These are phyloP conservation scores for Laupala kohalensis DNA, from an alignment of 1,140 invertebrate genomes.

Conservation along the genomic window DNA sequence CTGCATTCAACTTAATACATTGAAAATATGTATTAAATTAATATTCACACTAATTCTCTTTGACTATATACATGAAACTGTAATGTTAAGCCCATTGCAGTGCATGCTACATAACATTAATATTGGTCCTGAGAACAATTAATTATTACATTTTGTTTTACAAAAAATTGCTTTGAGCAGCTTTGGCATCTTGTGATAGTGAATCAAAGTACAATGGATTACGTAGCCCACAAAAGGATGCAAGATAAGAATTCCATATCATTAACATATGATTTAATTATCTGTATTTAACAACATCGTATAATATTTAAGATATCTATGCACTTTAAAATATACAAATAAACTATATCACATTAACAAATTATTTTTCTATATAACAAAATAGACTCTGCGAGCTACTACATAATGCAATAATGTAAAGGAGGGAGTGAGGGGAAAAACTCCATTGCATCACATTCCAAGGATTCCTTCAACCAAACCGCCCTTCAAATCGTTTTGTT, in stretches of 20 bases:
- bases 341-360: neutral
- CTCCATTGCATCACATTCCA: neutral
- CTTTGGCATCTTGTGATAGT: constrained; percentile 7
- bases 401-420: neutral
- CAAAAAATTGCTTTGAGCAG: constrained; percentile 5
- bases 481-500: neutral
- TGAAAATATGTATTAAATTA: neutral
- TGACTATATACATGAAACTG: neutral
- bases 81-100: neutral
- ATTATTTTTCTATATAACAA: neutral
- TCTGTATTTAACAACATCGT: neutral
- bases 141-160: neutral
- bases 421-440: neutral
- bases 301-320: neutral
- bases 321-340: neutral
- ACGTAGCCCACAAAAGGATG: neutral
- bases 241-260: neutral
- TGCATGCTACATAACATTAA: constrained; percentile 6
- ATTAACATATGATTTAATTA: neutral
- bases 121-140: constrained; percentile 8
- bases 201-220: neutral
- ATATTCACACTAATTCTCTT: neutral
- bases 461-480: neutral
- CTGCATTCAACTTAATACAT: neutral
- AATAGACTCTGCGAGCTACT: neutral